Evolutionary conservation across 30 jellyfish, hydroid and myxozoan species (phyloP), one percentile per base, ranked within the genome.

Genomic region (Aurelia sp.): DNA sequence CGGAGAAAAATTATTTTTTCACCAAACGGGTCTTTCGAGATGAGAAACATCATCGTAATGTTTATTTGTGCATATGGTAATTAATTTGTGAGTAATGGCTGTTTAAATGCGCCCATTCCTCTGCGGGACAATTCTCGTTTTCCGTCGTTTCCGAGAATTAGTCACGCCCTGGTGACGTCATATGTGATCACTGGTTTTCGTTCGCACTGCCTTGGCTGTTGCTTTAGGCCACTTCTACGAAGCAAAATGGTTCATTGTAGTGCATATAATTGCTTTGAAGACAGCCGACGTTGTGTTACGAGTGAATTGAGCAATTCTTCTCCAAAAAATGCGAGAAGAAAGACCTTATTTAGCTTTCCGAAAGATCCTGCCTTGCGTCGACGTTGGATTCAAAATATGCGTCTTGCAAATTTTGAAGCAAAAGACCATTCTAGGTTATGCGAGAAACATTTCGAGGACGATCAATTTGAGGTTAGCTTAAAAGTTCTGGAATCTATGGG

Each of bases 401-500:
- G 72, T 38, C 72, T 61, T 30, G 72, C n/a, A 61, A 61, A 61
- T 38, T 61, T 61, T 61, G 72, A 17, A 17, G 8, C 22, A 17
- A 5, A 61, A 38, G 72, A 61, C 22, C 72, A 61, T 5, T 61
- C 72, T 17, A 61, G 72, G 72, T 38, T 61, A 17, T 61, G n/a
- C 72, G 72, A 61, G 72, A 61, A 61, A 61, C 72, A 61, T 61
- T 61, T 61, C 72, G 15, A 61, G 72, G 72, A 61, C 22, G 72
- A 61, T 38, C 72, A 61, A 61, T 61, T 61, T 61, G 72, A 61
- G 72, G 72, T 61, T 17, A 61, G 72, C 72, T 15, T 30, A 61
- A 30, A 61, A 17, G 72, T 61, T 61, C 8, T 61, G 22, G 65
- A 53, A 38, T 61, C 72, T 61, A 30, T 61, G n/a, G 72, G 6